Percentiles rank a stretch among this genome's conserved stretches.
phyloP scores from a whole-genome alignment of 2,113 vertebrate species.

The Oncorhynchus mykiss region DNA sequence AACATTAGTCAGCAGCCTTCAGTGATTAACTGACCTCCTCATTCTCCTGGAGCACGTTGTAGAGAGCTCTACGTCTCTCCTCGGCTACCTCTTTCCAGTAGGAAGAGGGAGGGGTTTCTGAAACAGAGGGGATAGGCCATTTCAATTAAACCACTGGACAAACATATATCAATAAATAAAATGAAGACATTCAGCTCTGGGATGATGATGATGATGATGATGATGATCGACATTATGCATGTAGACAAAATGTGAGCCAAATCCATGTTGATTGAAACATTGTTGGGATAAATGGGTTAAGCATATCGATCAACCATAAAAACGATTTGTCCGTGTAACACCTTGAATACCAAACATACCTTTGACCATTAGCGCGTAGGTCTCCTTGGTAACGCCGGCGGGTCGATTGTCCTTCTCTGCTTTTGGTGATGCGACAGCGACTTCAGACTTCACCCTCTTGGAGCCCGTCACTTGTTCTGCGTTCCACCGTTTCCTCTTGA shows the following conservation, averaged over 20 bases:
- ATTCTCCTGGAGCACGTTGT: conserved; percentile 89
- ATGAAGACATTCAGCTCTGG: too few relatives aligned
- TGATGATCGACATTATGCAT: background rate
- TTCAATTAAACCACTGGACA: background rate
- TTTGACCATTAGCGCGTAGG: conserved; percentile 87
- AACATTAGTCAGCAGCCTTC: conserved; percentile 48
- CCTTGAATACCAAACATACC: conserved; percentile 60
- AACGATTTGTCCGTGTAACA: too few relatives aligned
- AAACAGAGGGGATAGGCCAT: background rate
- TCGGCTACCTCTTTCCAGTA: conserved; percentile 96
- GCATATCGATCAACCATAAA: background rate
- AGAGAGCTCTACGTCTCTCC: conserved; percentile 86
- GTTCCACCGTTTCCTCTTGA: conserved; percentile 81
- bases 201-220: too few relatives aligned
- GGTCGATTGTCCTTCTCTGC: conserved; percentile 66
- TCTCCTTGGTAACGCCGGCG: conserved; percentile 69
- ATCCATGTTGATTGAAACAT: background rate
- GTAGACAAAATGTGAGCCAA: background rate
- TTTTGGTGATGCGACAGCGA: conserved; percentile 65
- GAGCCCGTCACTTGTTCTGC: conserved; percentile 69
- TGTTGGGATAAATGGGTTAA: too few relatives aligned
- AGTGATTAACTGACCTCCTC: conserved; percentile 82
- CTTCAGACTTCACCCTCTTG: conserved; percentile 79
- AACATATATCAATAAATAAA: too few relatives aligned
- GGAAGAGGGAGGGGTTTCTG: conserved; percentile 82